These are phyloP conservation scores for Ophiothrix spiculata DNA, from an alignment of 35 echinoderm and acorn worm genomes.

Conservation along the genomic window DNA sequence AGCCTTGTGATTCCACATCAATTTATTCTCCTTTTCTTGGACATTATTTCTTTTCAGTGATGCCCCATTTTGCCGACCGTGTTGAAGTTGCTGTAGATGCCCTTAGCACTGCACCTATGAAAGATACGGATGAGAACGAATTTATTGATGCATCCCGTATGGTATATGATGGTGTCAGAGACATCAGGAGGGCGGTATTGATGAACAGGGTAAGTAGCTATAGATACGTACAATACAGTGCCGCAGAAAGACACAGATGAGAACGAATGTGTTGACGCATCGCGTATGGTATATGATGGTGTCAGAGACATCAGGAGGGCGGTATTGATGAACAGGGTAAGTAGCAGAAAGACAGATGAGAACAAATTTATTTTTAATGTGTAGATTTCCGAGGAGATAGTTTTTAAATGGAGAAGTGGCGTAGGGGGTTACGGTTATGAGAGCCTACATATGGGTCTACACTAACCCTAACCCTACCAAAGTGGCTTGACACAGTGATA, in stretches of 20 bases:
- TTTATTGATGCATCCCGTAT: slow-evolving; percentile 99
- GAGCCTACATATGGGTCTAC: too few species aligned
- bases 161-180: slow-evolving; percentile 97
- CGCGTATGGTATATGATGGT: too few species aligned
- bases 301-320: too few species aligned
- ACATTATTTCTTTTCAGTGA: slow-evolving; percentile 80
- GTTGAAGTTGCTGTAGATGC: slow-evolving; percentile 87
- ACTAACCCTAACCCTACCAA: too few species aligned
- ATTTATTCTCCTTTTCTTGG: too few species aligned
- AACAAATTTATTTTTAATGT: slow-evolving; percentile 84
- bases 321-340: too few species aligned
- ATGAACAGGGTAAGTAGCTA: slow-evolving; percentile 98
- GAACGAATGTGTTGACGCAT: slow-evolving; percentile 94
- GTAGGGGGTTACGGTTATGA: too few species aligned
- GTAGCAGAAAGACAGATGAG: slow-evolving; percentile 83
- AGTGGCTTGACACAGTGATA: too few species aligned
- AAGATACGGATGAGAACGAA: slow-evolving; percentile 94
- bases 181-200: slow-evolving; percentile 90
- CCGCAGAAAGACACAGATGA: slow-evolving; percentile 77
- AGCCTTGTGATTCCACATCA: too few species aligned
- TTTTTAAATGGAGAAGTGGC: too few species aligned
- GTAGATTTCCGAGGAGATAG: too few species aligned
- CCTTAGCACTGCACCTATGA: slow-evolving; percentile 53
- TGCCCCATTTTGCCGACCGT: slow-evolving; percentile 70
- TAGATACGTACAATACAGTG: slow-evolving; percentile 56